phyloP scores from a whole-genome alignment of 1,140 invertebrate genomes.

The Watersipora subatra region DNA sequence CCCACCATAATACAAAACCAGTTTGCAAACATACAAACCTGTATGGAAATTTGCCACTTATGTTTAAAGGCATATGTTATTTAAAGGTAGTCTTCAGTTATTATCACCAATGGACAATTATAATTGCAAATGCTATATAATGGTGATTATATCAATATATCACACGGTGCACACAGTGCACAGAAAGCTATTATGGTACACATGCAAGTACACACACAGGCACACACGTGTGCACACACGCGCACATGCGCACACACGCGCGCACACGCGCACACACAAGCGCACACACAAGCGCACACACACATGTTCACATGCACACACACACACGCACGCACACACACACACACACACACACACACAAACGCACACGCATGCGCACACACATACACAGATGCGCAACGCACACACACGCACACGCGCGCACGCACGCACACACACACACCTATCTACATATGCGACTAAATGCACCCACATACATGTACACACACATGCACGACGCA shows the following conservation, averaged over 20 bases:
- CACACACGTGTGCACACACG: slow-evolving; percentile 3
- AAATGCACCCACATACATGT: neutral
- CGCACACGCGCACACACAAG: neutral
- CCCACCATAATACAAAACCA: too few species aligned
- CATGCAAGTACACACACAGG: neutral
- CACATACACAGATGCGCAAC: neutral
- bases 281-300: slow-evolving; percentile 2
- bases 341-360: neutral
- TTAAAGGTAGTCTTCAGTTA: too few species aligned
- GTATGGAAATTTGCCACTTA: too few species aligned
- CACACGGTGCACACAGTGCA: too few species aligned
- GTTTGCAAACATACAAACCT: too few species aligned
- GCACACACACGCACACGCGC: neutral
- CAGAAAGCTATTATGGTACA: neutral
- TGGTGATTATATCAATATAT: too few species aligned
- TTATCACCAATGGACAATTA: too few species aligned
- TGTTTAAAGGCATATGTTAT: too few species aligned
- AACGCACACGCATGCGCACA: too few species aligned
- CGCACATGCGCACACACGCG: slow-evolving; percentile 4
- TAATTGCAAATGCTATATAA: too few species aligned
- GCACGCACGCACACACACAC: neutral
- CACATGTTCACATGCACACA: neutral
- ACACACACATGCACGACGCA: neutral
- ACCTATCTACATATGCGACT: neutral
- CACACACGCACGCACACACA: neutral